Base-by-base conservation (phyloP, 2,888 invertebrate species). In the Ellobium chinense region DNA sequence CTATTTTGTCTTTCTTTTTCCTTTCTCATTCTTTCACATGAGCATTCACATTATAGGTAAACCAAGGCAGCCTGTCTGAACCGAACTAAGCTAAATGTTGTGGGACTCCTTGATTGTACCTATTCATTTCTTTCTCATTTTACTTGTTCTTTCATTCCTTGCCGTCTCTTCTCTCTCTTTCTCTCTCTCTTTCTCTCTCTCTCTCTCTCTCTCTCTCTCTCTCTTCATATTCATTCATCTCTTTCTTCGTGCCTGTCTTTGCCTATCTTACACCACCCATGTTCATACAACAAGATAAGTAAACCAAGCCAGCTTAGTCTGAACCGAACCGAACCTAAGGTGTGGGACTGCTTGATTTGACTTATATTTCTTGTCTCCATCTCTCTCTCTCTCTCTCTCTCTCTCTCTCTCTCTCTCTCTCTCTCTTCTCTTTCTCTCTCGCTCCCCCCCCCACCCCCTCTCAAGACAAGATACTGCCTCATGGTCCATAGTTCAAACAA, bases 171-270 rank as follows among this genome's bases (percentile, higher is more conserved):
- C 65, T 76, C 66, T 76, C 54, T 76, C 65, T 46, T 58, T 56
- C 56, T 54, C 34, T 65, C 63, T 60, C 54, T 56, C 37, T 66
- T 31, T 34, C 60, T 36, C 31, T 27, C 34, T 60, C 62, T 70
- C 70, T 62, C 62, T 62, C 27, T 78, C 54, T 78, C 70, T 46
- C 36, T 70, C 70, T 78, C 62, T 37, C 60, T 78, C 46, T 70
- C 62, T 24, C 31, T 69, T 4, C 14, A 36, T 18, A 34, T 69
- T 24, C 27, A n/a, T n/a, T n/a, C 39, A 14, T 58, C 37, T 70
- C 37, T 36, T 21, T n/a, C 24, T 31, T 21, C 7, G 34, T 29
- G 21, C 14, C 27, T 46, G 18, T n/a, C 9, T 21, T 34, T 37
- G 21, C 46, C 21, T 24, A n/a, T 37, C 18, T 69, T 4, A n/a